phyloP scores from a whole-genome alignment of 2,113 vertebrate species.

The Corvus cornix region DNA sequence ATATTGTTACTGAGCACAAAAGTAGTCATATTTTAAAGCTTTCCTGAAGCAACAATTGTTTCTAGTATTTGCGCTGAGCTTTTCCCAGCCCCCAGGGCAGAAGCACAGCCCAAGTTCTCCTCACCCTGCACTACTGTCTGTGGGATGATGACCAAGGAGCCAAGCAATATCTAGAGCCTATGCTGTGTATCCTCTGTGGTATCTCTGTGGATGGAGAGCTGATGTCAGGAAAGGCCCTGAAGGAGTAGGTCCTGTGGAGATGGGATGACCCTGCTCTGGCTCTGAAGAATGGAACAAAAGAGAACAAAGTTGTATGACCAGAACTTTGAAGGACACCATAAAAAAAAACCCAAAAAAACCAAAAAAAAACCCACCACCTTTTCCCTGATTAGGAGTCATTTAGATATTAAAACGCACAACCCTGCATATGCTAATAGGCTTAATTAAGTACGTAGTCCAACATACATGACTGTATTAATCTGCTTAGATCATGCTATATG shows the following conservation, averaged over 20 bases:
- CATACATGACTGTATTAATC: neutral
- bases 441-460: neutral
- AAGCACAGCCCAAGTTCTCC: neutral
- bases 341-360: too few species aligned
- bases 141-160: neutral
- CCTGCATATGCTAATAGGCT: neutral
- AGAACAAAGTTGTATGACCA: neutral
- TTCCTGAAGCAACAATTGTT: neutral
- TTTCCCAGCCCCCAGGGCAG: neutral
- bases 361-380: neutral
- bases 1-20: neutral
- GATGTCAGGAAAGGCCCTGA: neutral
- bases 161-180: neutral
- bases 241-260: neutral
- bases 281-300: neutral
- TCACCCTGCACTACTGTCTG: accelerated
- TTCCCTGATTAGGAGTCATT: neutral
- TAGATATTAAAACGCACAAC: neutral
- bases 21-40: neutral
- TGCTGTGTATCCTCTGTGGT: neutral
- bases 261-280: neutral
- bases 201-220: neutral
- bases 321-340: neutral
- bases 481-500: neutral
- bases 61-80: accelerated